phyloP scores from a whole-genome alignment of 2,888 invertebrate species.

The Lepidonotus clava region DNA sequence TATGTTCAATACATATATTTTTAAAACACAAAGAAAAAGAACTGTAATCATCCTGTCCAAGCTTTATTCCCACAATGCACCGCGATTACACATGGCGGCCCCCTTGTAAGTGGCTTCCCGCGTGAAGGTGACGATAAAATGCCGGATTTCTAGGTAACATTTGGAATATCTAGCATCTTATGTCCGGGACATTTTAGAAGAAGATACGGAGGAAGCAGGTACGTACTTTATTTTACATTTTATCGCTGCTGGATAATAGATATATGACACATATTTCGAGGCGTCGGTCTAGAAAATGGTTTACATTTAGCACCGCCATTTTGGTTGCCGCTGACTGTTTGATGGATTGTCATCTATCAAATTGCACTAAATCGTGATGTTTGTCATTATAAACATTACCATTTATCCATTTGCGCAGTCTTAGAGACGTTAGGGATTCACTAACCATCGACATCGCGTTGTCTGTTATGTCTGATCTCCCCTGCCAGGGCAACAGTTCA shows the following conservation, averaged over 20 bases:
- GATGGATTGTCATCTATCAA: background rate
- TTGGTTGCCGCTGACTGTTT: constrained; percentile 18
- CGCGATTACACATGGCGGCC: constrained; percentile 59
- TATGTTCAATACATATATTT: too few species aligned
- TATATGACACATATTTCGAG: background rate
- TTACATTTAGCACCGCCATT: constrained; percentile 53
- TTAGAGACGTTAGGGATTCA: background rate
- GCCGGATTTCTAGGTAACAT: background rate
- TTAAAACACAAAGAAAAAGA: too few species aligned
- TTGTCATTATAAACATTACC: background rate
- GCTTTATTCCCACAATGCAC: constrained; percentile 54
- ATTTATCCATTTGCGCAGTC: background rate
- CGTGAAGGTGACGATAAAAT: constrained; percentile 53
- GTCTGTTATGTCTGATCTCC: background rate
- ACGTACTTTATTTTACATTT: background rate
- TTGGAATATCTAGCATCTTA: constrained; percentile 10
- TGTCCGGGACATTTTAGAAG: background rate
- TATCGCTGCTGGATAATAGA: background rate
- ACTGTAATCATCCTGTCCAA: too few species aligned
- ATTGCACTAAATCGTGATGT: background rate
- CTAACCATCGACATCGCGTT: background rate
- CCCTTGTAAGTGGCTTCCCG: constrained; percentile 58
- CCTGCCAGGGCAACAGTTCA: too few species aligned
- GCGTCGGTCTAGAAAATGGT: constrained; percentile 33
- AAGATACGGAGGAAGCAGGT: background rate